Evolutionary conservation across 2,888 invertebrate species (phyloP), one percentile per base, ranked within the genome.

Genomic region (Eurytoma californica): DNA sequence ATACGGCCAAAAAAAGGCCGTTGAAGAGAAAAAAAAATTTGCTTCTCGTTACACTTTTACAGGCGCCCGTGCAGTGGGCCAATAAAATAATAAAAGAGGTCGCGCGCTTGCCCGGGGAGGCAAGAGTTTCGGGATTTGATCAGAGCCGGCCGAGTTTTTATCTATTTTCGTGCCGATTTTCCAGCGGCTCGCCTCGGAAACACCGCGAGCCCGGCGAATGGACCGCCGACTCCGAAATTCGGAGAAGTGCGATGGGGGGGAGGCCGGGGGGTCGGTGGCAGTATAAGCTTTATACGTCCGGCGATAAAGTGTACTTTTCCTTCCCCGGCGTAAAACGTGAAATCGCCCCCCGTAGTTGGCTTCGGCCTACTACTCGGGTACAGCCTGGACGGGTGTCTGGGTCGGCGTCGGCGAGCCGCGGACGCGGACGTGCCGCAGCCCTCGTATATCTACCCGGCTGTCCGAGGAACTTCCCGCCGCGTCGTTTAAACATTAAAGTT

Each of bases 291-390:
- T 81, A 79, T 82, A 67, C 72, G 82, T 77, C 76, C 68, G 70
- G 69, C 77, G 82, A 80, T 82, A 82, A 82, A 83, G 80, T 80
- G 83, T 83, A 82, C 79, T 83, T 83, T 81, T 83, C 77, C 73
- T 70, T 39, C 58, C 68, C 57, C 28, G 80, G 77, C 82, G 82
- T 82, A 82, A 83, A 82, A 83, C 81, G 79, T 77, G 82, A 61
- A 82, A 77, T 80, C 75, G 72, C 67, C 67, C 67, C 68, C 68
- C 49, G 72, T 69, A 65, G 69, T 68, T 73, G 70, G 77, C 73
- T 60, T 65, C 39, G 39, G 65, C 63, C 57, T 60, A n/a, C 18
- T 18, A 18, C 39, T 39, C 39, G n/a, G n/a, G n/a, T n/a, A n/a
- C n/a, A n/a, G n/a, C n/a, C n/a, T n/a, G n/a, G n/a, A n/a, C n/a